These are phyloP conservation scores for Drosophila peninsularis DNA, from an alignment of 2,888 invertebrate genomes.

Conservation along the genomic window DNA sequence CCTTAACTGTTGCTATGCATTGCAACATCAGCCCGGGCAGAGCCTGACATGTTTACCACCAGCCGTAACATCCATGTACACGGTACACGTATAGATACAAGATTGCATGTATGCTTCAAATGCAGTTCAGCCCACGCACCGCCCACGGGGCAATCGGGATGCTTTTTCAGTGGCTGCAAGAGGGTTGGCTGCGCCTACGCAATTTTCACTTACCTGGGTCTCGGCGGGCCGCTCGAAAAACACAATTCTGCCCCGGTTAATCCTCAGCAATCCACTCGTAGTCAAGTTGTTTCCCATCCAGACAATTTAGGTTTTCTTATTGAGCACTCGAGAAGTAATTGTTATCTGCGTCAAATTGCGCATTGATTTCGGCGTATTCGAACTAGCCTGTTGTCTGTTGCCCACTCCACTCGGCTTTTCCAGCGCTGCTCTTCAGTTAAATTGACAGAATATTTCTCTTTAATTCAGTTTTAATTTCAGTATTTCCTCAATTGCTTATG, in stretches of 20 bases:
- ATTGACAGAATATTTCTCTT: neutral
- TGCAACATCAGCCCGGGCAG: constrained; percentile 11
- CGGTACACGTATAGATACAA: neutral
- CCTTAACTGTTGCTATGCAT: constrained; percentile 4
- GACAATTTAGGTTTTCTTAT: constrained; percentile 13
- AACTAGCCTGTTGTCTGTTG: neutral
- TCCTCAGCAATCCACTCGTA: constrained; percentile 29
- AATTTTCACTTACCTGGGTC: constrained; percentile 52
- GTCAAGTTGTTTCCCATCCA: constrained; percentile 65
- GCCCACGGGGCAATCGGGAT: constrained; percentile 18
- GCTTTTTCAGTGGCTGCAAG: neutral
- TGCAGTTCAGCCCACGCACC: constrained; percentile 20
- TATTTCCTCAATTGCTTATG: constrained; percentile 32
- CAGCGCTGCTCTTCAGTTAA: neutral
- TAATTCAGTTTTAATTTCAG: neutral
- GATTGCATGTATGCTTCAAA: neutral
- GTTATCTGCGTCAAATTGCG: constrained; percentile 11
- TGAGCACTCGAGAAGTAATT: neutral
- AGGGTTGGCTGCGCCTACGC: neutral
- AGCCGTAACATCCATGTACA: constrained; percentile 1
- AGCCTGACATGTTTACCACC: constrained; percentile 17
- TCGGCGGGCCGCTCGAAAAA: constrained; percentile 44
- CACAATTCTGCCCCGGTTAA: constrained; percentile 31
- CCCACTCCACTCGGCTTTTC: neutral
- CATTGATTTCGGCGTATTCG: constrained; percentile 4